phyloP scores from a whole-genome alignment of 2,888 invertebrate species.

The Torymus texanus region DNA sequence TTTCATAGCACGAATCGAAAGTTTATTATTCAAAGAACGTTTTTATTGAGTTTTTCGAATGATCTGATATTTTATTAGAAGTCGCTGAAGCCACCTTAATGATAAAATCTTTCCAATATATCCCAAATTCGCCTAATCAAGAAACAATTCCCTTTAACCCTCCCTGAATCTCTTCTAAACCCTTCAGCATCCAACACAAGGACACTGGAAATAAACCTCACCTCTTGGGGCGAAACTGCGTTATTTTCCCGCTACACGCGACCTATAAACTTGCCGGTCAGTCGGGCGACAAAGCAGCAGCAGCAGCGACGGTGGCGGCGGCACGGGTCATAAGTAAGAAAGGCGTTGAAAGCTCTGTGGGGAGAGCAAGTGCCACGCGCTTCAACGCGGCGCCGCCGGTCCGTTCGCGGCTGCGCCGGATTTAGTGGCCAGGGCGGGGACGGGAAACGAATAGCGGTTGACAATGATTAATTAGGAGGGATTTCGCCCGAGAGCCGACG shows the following conservation, averaged over 20 bases:
- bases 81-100: too few species aligned
- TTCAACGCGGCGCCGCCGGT: neutral
- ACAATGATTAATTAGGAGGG: constrained; percentile 65
- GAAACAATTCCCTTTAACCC: too few species aligned
- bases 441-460: constrained; percentile 64
- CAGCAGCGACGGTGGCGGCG: too few species aligned
- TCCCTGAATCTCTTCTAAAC: too few species aligned
- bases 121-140: too few species aligned
- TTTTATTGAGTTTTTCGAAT: too few species aligned
- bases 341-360: constrained; percentile 24
- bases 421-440: constrained; percentile 60
- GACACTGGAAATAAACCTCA: too few species aligned
- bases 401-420: constrained; percentile 58
- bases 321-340: constrained; percentile 30
- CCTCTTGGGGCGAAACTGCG: neutral
- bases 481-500: neutral
- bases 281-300: neutral
- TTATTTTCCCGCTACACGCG: neutral
- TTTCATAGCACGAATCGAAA: too few species aligned
- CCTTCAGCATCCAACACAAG: too few species aligned
- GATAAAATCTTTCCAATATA: too few species aligned
- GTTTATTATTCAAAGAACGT: too few species aligned
- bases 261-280: neutral
- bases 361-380: neutral
- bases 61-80: too few species aligned